These are phyloP conservation scores for Erannis defoliaria DNA, from an alignment of 2,888 invertebrate species.

Conservation along the genomic window DNA sequence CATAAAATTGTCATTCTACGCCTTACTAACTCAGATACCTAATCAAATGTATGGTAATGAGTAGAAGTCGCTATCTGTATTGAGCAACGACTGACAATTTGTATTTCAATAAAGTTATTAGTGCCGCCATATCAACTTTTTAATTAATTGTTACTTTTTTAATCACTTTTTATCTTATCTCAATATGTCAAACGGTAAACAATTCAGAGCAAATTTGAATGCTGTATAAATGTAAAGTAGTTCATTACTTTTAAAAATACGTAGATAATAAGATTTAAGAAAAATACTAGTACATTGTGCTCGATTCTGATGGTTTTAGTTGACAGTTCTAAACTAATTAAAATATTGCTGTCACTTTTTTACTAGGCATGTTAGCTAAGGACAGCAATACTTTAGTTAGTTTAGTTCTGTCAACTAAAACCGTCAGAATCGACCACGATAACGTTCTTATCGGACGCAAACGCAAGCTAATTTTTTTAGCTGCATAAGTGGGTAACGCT, in stretches of 20 bases:
- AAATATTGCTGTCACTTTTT: too few species aligned
- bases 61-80: constrained; percentile 40
- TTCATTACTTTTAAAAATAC: constrained; percentile 13
- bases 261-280: too few species aligned
- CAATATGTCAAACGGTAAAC: constrained; percentile 31
- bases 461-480: too few species aligned
- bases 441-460: too few species aligned
- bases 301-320: too few species aligned
- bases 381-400: too few species aligned
- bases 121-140: constrained; percentile 14
- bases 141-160: constrained; percentile 14
- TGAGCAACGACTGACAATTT: constrained; percentile 38
- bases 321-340: too few species aligned
- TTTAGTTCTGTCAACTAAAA: too few species aligned
- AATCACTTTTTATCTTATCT: constrained; percentile 16
- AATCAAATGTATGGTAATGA: constrained; percentile 52
- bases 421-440: too few species aligned
- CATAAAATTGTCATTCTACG: constrained; percentile 40
- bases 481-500: too few species aligned
- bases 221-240: constrained; percentile 13
- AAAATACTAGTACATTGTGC: too few species aligned
- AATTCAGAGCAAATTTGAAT: constrained; percentile 18
- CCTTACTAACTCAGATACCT: constrained; percentile 45
- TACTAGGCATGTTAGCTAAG: too few species aligned
- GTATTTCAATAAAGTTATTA: constrained; percentile 42